phyloP scores from a whole-genome alignment of 2,797 vertebrate species.

The Apogon talboti region DNA sequence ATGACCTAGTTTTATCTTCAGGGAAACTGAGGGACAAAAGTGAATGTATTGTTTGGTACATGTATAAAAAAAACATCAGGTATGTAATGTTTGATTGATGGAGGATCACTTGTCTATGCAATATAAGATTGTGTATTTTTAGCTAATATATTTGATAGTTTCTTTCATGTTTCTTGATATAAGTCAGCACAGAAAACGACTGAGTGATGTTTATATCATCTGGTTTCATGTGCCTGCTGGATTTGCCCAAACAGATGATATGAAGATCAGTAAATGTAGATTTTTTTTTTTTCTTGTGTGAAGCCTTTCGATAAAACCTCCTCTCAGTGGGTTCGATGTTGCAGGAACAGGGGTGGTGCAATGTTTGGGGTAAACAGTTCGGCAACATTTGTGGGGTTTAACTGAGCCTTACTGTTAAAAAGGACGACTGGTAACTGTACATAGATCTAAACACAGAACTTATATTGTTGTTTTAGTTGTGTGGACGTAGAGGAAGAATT shows the following conservation, averaged over 20 bases:
- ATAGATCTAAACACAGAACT: constrained; percentile 26
- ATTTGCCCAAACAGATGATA: constrained; percentile 67
- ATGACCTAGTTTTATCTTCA: constrained; percentile 46
- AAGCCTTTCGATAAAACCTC: constrained; percentile 53
- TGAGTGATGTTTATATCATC: constrained; percentile 62
- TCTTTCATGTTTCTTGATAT: constrained; percentile 36
- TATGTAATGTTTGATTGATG: constrained; percentile 28
- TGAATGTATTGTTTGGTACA: constrained; percentile 60
- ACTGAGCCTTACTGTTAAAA: constrained; percentile 50
- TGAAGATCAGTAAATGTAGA: constrained; percentile 41
- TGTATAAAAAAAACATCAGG: constrained; percentile 32
- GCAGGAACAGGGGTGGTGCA: constrained; percentile 42
- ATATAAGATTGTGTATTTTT: constrained; percentile 53
- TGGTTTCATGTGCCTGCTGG: constrained; percentile 78
- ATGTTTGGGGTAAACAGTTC: constrained; percentile 37
- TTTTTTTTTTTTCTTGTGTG: constrained; percentile 27
- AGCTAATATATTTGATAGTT: constrained; percentile 47
- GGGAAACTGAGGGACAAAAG: constrained; percentile 30
- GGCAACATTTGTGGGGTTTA: constrained; percentile 21
- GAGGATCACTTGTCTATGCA: constrained; percentile 73
- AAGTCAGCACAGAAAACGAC: constrained; percentile 53
- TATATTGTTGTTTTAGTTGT: constrained; percentile 35
- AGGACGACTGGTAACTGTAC: no score
- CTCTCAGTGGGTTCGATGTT: constrained; percentile 29
- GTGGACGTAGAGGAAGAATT: constrained; percentile 13